A percentile compares a stretch with the other conserved stretches of the same genome.
Evolutionary conservation across 2,797 vertebrate species (phyloP).

Genomic region (Poecile montanus): DNA sequence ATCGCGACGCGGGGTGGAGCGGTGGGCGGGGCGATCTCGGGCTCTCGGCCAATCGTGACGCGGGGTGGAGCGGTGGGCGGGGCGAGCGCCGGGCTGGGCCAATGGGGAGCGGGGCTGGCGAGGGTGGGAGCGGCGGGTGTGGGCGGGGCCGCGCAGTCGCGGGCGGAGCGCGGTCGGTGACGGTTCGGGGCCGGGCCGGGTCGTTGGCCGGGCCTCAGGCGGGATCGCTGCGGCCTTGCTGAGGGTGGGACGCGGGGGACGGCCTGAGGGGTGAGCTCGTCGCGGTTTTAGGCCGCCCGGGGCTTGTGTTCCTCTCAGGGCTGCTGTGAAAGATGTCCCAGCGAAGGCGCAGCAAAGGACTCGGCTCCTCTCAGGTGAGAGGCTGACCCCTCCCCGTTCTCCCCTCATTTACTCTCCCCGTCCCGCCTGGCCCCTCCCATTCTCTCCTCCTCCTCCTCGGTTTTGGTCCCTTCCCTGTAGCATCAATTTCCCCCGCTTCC

Average conservation of each 20-base stretch:
- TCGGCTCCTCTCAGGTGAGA: background rate
- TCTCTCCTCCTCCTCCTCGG: fast-evolving
- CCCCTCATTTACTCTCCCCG: fast-evolving
- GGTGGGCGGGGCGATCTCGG: too few species aligned
- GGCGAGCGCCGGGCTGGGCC: fast-evolving
- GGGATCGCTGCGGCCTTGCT: fast-evolving
- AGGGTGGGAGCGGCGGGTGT: fast-evolving
- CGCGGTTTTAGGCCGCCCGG: fast-evolving
- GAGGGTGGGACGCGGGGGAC: fast-evolving
- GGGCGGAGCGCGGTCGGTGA: background rate
- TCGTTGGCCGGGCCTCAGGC: background rate
- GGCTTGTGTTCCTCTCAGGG: background rate
- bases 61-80: fast-evolving
- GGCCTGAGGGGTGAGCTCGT: fast-evolving
- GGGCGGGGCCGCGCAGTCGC: background rate
- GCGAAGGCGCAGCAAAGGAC: background rate
- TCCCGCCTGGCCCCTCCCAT: too few species aligned
- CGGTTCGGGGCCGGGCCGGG: fast-evolving
- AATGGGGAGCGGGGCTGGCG: background rate
- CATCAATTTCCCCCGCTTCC: fast-evolving
- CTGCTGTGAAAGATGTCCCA: conserved; percentile 3
- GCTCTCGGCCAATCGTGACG: fast-evolving
- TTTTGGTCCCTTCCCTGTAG: fast-evolving
- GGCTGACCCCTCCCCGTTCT: fast-evolving
- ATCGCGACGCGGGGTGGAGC: too few species aligned